phyloP scores from a whole-genome alignment of 2,888 invertebrate species.

The Papilio gigon region DNA sequence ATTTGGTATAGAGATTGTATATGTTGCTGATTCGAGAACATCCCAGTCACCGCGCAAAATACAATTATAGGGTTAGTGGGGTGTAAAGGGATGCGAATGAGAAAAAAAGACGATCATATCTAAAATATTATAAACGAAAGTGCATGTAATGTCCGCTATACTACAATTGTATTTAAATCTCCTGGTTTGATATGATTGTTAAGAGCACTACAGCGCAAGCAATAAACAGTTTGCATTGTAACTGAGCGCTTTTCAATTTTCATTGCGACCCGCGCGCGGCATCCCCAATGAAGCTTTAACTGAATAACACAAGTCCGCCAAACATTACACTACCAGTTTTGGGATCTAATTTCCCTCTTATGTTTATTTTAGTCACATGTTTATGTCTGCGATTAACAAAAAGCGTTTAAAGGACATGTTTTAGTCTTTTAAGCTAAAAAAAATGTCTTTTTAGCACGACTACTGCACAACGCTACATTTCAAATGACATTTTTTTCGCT shows the following conservation, averaged over 20 bases:
- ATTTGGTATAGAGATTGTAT: no score
- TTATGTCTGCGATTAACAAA: not conserved
- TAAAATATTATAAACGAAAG: no score
- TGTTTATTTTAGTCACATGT: not conserved
- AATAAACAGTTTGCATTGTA: slow-evolving; percentile 19
- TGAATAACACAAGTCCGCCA: slow-evolving; percentile 30
- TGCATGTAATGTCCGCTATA: no score
- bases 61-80: no score
- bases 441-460: no score
- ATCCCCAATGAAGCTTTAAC: slow-evolving; percentile 11
- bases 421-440: no score
- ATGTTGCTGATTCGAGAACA: no score
- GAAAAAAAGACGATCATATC: no score
- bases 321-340: slow-evolving; percentile 12
- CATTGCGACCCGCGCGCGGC: slow-evolving; percentile 7
- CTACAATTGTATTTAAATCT: not conserved
- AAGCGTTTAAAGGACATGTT: no score
- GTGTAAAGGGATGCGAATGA: no score
- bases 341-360: slow-evolving; percentile 10
- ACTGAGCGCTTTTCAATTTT: slow-evolving; percentile 27
- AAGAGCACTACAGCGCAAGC: not conserved
- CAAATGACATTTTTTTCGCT: not conserved
- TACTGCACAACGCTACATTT: not conserved
- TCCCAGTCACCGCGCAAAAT: no score
- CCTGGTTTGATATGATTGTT: not conserved